Evolutionary conservation across 2,888 invertebrate species (phyloP), one percentile per base, ranked within the genome.

Genomic region (Electrophaes corylata): DNA sequence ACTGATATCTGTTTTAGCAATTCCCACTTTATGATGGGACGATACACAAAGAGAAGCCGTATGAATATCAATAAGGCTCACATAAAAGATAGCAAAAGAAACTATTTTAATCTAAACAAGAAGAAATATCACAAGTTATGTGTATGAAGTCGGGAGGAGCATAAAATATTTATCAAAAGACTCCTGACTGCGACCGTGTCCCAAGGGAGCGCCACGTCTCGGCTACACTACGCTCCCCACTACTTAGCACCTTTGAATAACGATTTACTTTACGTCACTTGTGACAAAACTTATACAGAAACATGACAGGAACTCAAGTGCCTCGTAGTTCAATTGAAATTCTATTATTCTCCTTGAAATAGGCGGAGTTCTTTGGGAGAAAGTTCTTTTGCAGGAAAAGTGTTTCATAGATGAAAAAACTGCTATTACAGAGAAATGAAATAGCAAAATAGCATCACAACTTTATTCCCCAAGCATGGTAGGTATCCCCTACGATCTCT

Each of bases 161-260:
- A 88, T 91, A 85, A 88, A 90, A 90, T 90, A 91, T 91, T 89
- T 90, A 91, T 89, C 90, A 90, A 91, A 91, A 84, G 87, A 83
- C 75, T 86, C 79, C 78, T 82, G 83, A 71, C 78, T 76, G 79
- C 77, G 82, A 73, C 70, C 68, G 67, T 63, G 70, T 81, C 84
- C 77, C 81, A 55, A 56, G 84, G 77, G 84, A 76, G 70, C 67
- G 62, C 68, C 65, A 56, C 70, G 68, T 66, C 69, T 71, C 62
- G 67, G 65, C 71, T 69, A 61, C 71, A 67, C 73, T 78, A 60
- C 73, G 72, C 79, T 77, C 73, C 78, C 75, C 76, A 76, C 79
- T 79, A 79, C 83, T 86, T 82, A 85, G 77, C 87, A 83, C 86
- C 81, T 83, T 73, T 74, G 77, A 79, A 78, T 75, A 79, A 75